phyloP scores from a whole-genome alignment of 2,113 vertebrate genomes.

The Buteo buteo region DNA sequence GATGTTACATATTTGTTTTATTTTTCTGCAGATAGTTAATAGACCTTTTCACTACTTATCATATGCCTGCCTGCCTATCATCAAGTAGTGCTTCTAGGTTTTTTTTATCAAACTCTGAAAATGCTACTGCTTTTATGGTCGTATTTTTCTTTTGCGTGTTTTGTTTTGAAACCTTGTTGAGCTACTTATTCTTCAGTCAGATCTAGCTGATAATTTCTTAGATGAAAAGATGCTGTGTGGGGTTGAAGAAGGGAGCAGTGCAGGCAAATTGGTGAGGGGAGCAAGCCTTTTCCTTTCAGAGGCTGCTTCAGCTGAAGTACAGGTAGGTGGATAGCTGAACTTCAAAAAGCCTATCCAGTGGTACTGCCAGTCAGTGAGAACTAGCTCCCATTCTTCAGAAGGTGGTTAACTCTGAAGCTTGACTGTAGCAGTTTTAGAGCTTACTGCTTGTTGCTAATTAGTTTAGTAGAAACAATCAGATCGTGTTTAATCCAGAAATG shows the following conservation, averaged over 20 bases:
- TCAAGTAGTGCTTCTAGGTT: background rate
- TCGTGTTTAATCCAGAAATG: background rate
- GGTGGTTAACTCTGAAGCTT: background rate
- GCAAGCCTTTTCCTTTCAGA: background rate
- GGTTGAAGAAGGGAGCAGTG: background rate
- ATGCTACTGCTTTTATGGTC: background rate
- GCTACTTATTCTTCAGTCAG: background rate
- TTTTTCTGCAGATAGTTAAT: background rate
- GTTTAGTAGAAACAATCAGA: background rate
- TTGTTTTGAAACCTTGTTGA: background rate
- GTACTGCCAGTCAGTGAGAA: fast-evolving
- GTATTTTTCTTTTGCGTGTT: background rate
- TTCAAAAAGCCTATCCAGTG: background rate
- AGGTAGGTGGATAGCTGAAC: background rate
- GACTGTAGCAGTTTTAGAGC: background rate
- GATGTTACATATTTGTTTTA: background rate
- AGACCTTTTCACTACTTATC: background rate
- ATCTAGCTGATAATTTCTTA: background rate
- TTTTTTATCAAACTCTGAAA: background rate
- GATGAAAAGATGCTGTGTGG: background rate
- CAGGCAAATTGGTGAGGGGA: background rate
- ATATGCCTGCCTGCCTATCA: background rate
- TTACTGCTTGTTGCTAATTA: background rate
- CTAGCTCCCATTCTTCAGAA: background rate
- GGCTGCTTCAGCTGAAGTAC: background rate